Percentiles rank a stretch among this genome's conserved stretches.
Evolutionary conservation across 2,888 invertebrate genomes (phyloP).

Genomic region (Ennomos fuscantarius): DNA sequence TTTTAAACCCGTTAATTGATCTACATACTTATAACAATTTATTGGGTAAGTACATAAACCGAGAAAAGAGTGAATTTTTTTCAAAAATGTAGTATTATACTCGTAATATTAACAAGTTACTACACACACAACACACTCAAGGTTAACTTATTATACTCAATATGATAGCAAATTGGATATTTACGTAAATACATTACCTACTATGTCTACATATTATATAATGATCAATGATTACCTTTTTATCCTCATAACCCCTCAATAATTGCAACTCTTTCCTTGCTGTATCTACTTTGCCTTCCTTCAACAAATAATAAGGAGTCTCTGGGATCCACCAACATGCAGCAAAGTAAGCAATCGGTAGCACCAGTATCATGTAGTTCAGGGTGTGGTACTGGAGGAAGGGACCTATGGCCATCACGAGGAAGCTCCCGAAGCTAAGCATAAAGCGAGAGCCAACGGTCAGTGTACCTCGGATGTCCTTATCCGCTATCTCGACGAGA

Average conservation of each 20-base stretch:
- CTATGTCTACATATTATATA: too few relatives aligned
- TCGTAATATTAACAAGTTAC: too few relatives aligned
- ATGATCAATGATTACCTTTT: constrained; percentile 47
- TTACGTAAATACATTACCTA: too few relatives aligned
- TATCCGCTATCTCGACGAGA: constrained; percentile 72
- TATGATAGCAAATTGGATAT: too few relatives aligned
- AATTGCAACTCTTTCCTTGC: constrained; percentile 69
- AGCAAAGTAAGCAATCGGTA: constrained; percentile 75
- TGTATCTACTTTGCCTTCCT: constrained; percentile 70
- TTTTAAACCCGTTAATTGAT: too few relatives aligned
- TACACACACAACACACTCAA: too few relatives aligned
- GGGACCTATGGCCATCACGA: constrained; percentile 69
- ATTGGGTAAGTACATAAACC: too few relatives aligned
- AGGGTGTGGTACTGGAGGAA: constrained; percentile 64
- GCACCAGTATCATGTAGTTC: constrained; percentile 68
- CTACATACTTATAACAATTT: too few relatives aligned
- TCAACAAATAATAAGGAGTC: constrained; percentile 85
- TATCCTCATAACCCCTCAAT: constrained; percentile 64
- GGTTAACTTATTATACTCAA: too few relatives aligned
- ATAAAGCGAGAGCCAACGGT: constrained; percentile 59
- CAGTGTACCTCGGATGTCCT: constrained; percentile 69
- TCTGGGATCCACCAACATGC: constrained; percentile 85
- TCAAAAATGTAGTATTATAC: too few relatives aligned
- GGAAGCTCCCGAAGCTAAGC: constrained; percentile 67
- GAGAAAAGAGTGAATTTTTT: too few relatives aligned